phyloP scores from a whole-genome alignment of 2,888 invertebrate genomes.

The Cephus pulcher region DNA sequence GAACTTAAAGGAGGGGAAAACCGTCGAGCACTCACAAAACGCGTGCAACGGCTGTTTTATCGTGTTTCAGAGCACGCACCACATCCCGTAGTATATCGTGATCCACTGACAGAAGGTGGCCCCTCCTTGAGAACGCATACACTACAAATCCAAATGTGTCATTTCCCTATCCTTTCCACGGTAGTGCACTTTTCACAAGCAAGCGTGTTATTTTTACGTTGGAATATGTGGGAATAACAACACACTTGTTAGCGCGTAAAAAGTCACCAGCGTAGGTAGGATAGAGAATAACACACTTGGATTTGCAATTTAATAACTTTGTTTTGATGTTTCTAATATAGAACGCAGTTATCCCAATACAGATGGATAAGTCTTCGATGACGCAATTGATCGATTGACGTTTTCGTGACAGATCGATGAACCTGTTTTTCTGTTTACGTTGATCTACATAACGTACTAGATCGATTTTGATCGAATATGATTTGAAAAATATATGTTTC shows the following conservation, averaged over 20 bases:
- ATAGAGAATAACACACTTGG: too few relatives aligned
- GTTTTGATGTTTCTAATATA: neutral
- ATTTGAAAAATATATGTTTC: neutral
- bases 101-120: conserved; percentile 19
- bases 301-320: neutral
- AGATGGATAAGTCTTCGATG: neutral
- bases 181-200: too few relatives aligned
- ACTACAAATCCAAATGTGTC: too few relatives aligned
- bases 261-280: too few relatives aligned
- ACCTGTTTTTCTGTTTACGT: neutral
- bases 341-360: neutral
- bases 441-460: neutral
- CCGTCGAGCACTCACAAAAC: conserved; percentile 47
- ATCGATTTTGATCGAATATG: neutral
- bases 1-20: neutral
- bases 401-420: neutral
- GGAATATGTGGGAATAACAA: too few relatives aligned
- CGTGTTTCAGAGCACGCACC: conserved; percentile 27
- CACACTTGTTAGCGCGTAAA: too few relatives aligned
- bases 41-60: conserved; percentile 52
- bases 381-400: neutral
- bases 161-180: too few relatives aligned
- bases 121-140: neutral
- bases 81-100: conserved; percentile 20
- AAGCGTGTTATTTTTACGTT: too few relatives aligned